These are phyloP conservation scores for Poeciliopsis occidentalis DNA, from an alignment of 2,113 vertebrate species.

Conservation along the genomic window DNA sequence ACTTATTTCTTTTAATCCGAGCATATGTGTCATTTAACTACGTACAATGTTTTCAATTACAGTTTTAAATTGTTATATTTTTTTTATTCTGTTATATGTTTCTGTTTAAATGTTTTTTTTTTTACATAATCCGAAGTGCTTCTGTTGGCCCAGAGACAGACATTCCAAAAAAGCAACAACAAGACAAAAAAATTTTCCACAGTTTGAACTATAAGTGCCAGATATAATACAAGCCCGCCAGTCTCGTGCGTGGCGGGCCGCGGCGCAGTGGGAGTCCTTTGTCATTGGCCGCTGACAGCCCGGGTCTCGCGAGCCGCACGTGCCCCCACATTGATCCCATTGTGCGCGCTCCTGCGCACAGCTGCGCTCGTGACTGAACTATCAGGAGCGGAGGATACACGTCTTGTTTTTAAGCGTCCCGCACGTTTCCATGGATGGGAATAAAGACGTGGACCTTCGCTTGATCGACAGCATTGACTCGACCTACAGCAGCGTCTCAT, in stretches of 20 bases:
- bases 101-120: background rate
- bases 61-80: too few species aligned
- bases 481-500: too few species aligned
- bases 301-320: slow-evolving; percentile 78
- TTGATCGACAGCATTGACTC: slow-evolving; percentile 37
- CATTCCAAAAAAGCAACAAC: background rate
- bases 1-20: background rate
- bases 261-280: slow-evolving; percentile 73
- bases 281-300: slow-evolving; percentile 71
- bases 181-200: slow-evolving; percentile 42
- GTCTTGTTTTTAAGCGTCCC: background rate
- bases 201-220: slow-evolving; percentile 49
- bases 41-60: background rate
- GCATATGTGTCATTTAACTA: background rate
- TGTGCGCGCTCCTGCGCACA: slow-evolving; percentile 71
- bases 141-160: background rate
- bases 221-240: slow-evolving; percentile 63
- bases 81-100: too few species aligned
- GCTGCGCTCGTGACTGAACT: slow-evolving; percentile 58
- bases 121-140: too few species aligned
- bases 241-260: slow-evolving; percentile 64
- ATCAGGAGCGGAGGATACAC: slow-evolving; percentile 25
- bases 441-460: slow-evolving; percentile 37
- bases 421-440: slow-evolving; percentile 21
- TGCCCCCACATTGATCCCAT: slow-evolving; percentile 82